These are phyloP conservation scores for Poeciliopsis paucimaculata DNA, from an alignment of 2,797 vertebrate species.

Conservation along the genomic window DNA sequence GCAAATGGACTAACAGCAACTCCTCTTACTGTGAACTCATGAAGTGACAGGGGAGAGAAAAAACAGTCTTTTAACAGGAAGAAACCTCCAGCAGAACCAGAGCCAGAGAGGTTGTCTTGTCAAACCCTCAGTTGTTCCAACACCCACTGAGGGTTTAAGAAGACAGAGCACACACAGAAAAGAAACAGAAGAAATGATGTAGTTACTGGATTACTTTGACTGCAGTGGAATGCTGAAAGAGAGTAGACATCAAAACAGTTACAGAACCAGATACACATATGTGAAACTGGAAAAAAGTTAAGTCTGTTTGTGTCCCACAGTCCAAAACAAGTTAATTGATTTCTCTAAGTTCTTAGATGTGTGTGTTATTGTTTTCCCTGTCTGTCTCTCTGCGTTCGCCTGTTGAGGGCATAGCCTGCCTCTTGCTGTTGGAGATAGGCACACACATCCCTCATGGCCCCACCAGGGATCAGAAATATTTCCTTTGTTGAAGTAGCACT, in stretches of 20 bases:
- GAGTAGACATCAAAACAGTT: background rate
- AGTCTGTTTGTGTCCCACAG: slow-evolving; percentile 7
- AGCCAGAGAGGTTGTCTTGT: too few species aligned
- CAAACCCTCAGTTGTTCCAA: too few species aligned
- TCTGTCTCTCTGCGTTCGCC: too few species aligned
- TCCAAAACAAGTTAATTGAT: too few species aligned
- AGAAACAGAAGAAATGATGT: background rate
- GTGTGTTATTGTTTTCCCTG: background rate
- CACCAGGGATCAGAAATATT: background rate
- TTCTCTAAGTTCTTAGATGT: too few species aligned
- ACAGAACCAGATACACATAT: background rate
- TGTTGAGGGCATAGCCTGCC: too few species aligned
- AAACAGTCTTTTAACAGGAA: background rate
- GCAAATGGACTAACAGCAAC: too few species aligned
- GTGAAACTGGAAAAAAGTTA: background rate
- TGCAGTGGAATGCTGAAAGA: background rate
- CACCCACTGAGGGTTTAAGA: background rate
- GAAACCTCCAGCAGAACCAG: background rate
- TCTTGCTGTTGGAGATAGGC: too few species aligned
- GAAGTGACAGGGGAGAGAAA: background rate
- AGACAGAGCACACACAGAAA: background rate
- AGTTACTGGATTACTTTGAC: background rate
- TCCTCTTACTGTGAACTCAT: too few species aligned
- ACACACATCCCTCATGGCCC: too few species aligned
- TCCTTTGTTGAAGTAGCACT: background rate